phyloP scores from a whole-genome alignment of 2,797 vertebrate genomes.

The Anguilla anguilla region DNA sequence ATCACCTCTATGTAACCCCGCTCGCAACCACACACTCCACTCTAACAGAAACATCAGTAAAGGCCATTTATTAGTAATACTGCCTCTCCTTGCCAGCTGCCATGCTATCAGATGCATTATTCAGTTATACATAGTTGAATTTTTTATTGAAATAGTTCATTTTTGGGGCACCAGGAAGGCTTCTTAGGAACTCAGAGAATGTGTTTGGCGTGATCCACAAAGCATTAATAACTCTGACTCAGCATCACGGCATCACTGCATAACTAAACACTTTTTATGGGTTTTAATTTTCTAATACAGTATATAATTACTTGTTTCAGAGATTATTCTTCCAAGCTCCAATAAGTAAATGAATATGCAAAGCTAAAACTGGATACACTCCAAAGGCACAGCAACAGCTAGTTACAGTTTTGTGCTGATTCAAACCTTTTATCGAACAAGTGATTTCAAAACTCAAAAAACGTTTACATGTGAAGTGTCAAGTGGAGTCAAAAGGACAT shows the following conservation, averaged over 20 bases:
- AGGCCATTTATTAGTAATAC: background rate
- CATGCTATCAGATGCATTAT: background rate
- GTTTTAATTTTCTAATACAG: background rate
- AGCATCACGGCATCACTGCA: background rate
- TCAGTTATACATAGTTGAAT: background rate
- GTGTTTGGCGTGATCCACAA: background rate
- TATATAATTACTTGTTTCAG: background rate
- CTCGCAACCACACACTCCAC: slow-evolving; percentile 81
- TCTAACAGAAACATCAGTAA: slow-evolving; percentile 56
- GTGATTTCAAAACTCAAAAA: background rate
- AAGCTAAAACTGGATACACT: background rate
- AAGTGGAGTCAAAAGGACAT: background rate
- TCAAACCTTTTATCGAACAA: background rate
- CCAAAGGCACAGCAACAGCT: background rate
- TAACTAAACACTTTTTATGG: background rate
- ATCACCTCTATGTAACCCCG: slow-evolving; percentile 82
- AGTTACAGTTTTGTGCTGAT: background rate
- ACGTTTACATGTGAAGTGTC: background rate
- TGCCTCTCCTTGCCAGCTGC: background rate
- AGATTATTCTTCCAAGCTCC: background rate
- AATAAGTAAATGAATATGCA: background rate
- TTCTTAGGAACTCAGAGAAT: background rate
- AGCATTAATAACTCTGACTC: background rate
- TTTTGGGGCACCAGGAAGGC: background rate
- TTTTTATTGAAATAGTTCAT: background rate